Conservation (phyloP, 2,888 invertebrate genomes). For the Thalpophila matura region DNA sequence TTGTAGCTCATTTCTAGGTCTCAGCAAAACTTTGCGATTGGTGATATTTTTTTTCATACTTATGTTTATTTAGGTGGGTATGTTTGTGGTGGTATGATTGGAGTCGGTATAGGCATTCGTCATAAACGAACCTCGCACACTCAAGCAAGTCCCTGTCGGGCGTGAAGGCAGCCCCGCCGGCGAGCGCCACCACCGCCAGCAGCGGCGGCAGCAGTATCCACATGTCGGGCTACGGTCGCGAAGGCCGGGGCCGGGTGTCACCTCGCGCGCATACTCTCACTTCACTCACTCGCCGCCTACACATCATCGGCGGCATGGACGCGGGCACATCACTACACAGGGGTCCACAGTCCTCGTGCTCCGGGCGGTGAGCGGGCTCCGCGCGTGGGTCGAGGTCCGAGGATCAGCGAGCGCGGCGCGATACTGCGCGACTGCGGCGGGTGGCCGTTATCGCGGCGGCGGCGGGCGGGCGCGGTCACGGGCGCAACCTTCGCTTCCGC, state of each 20-base stretch:
- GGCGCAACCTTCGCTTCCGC: conserved; percentile 88
- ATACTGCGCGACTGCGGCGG: conserved; percentile 80
- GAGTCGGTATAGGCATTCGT: conserved; percentile 16
- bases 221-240: conserved; percentile 83
- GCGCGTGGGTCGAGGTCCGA: conserved; percentile 78
- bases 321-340: conserved; percentile 83
- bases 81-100: conserved; percentile 1
- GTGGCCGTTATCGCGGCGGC: conserved; percentile 75
- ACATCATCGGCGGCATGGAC: conserved; percentile 80
- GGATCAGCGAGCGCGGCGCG: conserved; percentile 84
- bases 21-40: conserved; percentile 67
- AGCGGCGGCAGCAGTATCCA: conserved; percentile 81
- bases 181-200: conserved; percentile 79
- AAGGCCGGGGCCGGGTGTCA: conserved; percentile 75
- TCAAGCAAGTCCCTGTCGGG: conserved; percentile 86
- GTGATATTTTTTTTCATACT: conserved; percentile 34
- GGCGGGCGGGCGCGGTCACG: conserved; percentile 87
- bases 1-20: conserved; percentile 83
- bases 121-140: conserved; percentile 86
- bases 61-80: conserved; percentile 33
- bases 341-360: conserved; percentile 55
- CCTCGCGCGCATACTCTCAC: conserved; percentile 80
- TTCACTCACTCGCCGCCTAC: conserved; percentile 80
- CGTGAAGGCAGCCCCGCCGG: conserved; percentile 81
- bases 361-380: conserved; percentile 63